These are phyloP conservation scores for Bungarus multicinctus DNA, from an alignment of 2,113 vertebrate species.

Conservation along the genomic window DNA sequence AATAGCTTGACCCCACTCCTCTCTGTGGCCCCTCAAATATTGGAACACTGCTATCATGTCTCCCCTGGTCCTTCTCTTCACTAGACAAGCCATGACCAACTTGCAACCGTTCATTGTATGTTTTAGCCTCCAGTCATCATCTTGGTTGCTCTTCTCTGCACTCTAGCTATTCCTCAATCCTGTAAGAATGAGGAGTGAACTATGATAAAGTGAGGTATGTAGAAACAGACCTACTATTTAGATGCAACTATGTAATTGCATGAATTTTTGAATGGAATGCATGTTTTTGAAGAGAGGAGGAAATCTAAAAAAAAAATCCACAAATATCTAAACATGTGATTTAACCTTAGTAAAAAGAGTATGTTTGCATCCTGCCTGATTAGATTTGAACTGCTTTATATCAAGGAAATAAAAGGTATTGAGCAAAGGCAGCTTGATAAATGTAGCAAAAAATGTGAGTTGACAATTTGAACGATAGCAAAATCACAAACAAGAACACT, in stretches of 20 bases:
- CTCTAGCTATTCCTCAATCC: too few species aligned
- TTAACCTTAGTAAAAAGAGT: background rate
- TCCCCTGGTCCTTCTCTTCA: too few species aligned
- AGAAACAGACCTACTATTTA: background rate
- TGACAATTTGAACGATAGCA: slow-evolving; percentile 22
- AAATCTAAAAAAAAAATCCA: background rate
- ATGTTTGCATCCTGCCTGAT: background rate
- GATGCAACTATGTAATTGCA: background rate
- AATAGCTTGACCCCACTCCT: too few species aligned
- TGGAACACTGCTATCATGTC: too few species aligned
- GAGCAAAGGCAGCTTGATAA: slow-evolving; percentile 23
- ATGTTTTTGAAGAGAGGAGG: background rate
- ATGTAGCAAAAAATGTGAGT: slow-evolving; percentile 39
- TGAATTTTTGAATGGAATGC: background rate
- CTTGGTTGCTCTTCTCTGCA: too few species aligned
- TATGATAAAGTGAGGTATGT: background rate
- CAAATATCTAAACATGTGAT: background rate
- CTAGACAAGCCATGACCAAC: too few species aligned
- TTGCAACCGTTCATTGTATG: too few species aligned
- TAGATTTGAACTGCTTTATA: slow-evolving; percentile 7
- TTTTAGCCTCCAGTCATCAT: too few species aligned
- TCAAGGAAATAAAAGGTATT: slow-evolving; percentile 18
- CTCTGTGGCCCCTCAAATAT: too few species aligned
- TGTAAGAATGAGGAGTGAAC: too few species aligned
- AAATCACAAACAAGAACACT: slow-evolving; percentile 18